These are phyloP conservation scores for Odocoileus virginianus DNA, from an alignment of 2,113 vertebrate species.

Conservation along the genomic window DNA sequence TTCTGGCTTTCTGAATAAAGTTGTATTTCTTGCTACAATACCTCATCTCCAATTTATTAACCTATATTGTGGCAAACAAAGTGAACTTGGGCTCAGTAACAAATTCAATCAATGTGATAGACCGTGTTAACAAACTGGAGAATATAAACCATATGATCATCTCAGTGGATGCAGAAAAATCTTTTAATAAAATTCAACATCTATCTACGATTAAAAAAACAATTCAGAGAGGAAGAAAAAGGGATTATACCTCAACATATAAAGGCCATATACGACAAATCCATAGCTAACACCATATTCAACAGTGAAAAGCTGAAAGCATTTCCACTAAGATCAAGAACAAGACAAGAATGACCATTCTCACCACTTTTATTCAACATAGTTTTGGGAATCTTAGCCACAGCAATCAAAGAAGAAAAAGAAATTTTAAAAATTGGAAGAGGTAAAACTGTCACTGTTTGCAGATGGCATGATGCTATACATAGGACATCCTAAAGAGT, in stretches of 20 bases:
- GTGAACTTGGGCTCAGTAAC: neutral
- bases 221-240: neutral
- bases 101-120: neutral
- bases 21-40: neutral
- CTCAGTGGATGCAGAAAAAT: neutral
- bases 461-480: neutral
- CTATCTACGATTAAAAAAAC: neutral
- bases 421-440: neutral
- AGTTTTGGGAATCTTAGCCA: neutral
- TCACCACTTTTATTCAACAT: neutral
- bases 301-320: neutral
- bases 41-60: neutral
- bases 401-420: neutral
- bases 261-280: neutral
- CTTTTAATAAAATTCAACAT: neutral
- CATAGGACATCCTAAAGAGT: neutral
- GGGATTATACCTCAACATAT: neutral
- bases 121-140: neutral
- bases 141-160: neutral
- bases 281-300: neutral
- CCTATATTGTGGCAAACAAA: neutral
- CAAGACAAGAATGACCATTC: neutral
- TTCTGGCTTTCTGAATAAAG: neutral
- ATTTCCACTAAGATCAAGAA: neutral
- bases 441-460: neutral